Conservation (phyloP, 2,888 invertebrate species). For the Xylota sylvarum region DNA sequence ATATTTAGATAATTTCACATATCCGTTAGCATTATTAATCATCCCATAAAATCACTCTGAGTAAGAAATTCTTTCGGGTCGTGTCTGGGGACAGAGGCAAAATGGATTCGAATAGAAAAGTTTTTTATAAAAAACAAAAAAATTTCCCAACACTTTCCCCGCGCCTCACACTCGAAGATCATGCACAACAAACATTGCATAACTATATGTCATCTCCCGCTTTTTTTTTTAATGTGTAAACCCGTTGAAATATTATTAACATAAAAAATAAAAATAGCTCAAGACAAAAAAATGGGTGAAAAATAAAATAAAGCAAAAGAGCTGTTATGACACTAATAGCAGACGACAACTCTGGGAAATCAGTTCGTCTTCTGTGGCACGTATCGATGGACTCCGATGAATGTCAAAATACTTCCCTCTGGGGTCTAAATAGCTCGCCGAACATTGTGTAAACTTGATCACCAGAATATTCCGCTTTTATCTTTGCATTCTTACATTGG, state of each 20-base stretch:
- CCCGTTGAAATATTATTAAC: constrained; percentile 46
- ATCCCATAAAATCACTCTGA: constrained; percentile 18
- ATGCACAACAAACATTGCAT: constrained; percentile 17
- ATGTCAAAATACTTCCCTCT: constrained; percentile 11
- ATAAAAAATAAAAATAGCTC: constrained; percentile 53
- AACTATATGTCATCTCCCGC: constrained; percentile 10
- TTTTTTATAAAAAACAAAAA: background rate
- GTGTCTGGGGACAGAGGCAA: background rate
- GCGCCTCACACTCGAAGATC: background rate
- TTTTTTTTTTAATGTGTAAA: constrained; percentile 7
- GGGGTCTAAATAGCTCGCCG: constrained; percentile 5
- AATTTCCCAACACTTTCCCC: constrained; percentile 13
- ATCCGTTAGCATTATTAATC: constrained; percentile 32
- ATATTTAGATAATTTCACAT: constrained; percentile 40
- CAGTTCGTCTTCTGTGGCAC: background rate
- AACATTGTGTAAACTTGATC: constrained; percentile 38
- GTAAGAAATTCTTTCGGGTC: background rate
- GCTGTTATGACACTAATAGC: constrained; percentile 31
- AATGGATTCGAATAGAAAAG: constrained; percentile 20
- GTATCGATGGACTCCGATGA: constrained; percentile 9
- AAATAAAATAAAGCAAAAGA: constrained; percentile 13
- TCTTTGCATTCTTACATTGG: constrained; percentile 21
- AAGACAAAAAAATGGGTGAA: background rate
- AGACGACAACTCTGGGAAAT: constrained; percentile 44
- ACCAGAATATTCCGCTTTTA: background rate